Evolutionary conservation across 2,113 vertebrate genomes (phyloP).

Genomic region (Callopanchax toddi): DNA sequence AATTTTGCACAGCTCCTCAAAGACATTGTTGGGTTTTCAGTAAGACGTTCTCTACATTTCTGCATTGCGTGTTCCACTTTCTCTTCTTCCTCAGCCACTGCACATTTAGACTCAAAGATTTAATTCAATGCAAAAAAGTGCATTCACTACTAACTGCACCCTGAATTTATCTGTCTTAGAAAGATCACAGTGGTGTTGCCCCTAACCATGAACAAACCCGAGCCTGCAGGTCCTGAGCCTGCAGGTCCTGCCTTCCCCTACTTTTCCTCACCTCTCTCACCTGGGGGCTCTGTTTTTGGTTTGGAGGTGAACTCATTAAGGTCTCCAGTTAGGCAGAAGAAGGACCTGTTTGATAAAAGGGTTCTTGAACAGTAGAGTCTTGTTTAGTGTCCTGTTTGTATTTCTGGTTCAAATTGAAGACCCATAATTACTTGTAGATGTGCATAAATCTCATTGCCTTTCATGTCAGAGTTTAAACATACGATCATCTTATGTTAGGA

Average conservation of each 20-base stretch:
- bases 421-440: no score
- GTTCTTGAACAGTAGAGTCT: no score
- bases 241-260: conserved; percentile 60
- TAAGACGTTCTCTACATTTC: conserved; percentile 67
- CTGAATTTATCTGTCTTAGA: conserved; percentile 28
- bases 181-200: conserved; percentile 53
- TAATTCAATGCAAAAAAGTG: not conserved
- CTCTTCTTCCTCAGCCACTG: not conserved
- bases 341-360: no score
- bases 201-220: conserved; percentile 60
- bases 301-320: no score
- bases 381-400: no score
- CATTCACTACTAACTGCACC: not conserved
- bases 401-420: no score
- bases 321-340: no score
- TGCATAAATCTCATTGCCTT: no score
- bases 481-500: no score
- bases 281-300: conserved; percentile 66
- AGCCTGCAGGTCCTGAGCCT: not conserved
- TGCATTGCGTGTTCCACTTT: conserved; percentile 38
- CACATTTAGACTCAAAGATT: conserved; percentile 21
- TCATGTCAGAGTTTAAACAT: no score
- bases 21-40: conserved; percentile 85
- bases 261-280: conserved; percentile 64
- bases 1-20: conserved; percentile 75